Base-by-base conservation (phyloP, 2,113 vertebrate species). In the Opisthocomus hoazin region DNA sequence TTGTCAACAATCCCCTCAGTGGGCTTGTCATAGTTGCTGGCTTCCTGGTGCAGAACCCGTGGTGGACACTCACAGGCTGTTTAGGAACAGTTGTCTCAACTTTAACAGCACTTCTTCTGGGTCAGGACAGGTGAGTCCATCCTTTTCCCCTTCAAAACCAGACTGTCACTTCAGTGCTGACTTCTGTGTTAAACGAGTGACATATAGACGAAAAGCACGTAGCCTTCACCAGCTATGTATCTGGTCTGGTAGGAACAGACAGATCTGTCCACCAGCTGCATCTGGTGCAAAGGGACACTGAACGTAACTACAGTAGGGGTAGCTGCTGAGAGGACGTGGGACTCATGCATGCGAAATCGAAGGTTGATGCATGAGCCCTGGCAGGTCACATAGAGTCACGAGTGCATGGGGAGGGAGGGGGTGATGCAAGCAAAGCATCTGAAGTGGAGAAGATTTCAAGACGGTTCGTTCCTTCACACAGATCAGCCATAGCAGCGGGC, bases 1-100 rank as follows among this genome's bases (percentile, higher is more conserved):
- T 99, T 70, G 99, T 99, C 85, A 99, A 98, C 98, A 99, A 99
- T 65, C 99, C 99, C 14, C 96, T 99, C 58, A 99, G 99, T 8
- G 99, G 99, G 8, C 86, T 99, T 34, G 94, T 99, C 23, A 98
- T 99, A 29, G 77, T 99, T 36, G 94, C 93, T 0, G 99, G 99
- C 39, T 98, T 99, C 88, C 98, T 99, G 36, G 83, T 99, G 54
- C 99, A 99, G 97, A 99, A 99, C 91, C 98, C 98, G 2, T 99
- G 99, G 99, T 99, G 98, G 99, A 99, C 99, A 13, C 97, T 99
- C 75, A 98, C 98, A 1, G 99, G 99, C 41, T 99, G 99, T 73
- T 95, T 99, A 80, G 99, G 99, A 63, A 99, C 98, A 1, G 54
- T 98, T 16, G 97, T 98, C 90, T 99, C 99, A 34, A 99, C 99